Evolutionary conservation across 1,140 invertebrate genomes (phyloP).

Genomic region (Ceratina japonica): DNA sequence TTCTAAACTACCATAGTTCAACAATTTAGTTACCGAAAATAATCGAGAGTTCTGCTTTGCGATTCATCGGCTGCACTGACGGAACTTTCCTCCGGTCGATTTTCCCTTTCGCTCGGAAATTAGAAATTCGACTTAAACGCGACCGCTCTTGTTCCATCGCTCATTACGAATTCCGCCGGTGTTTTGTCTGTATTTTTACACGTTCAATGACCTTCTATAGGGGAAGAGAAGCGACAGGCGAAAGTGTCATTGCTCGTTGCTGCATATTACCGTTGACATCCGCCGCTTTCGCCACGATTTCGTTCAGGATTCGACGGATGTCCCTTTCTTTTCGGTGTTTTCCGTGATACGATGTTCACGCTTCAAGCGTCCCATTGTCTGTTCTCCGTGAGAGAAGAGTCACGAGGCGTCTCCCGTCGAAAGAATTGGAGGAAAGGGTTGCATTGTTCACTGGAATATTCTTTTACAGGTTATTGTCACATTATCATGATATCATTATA

Average conservation of each 20-base stretch:
- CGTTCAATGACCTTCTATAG: slow-evolving; percentile 59
- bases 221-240: slow-evolving; percentile 34
- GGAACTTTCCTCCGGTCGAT: slow-evolving; percentile 54
- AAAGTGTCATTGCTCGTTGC: slow-evolving; percentile 60
- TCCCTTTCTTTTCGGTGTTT: slow-evolving; percentile 4
- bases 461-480: background rate
- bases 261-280: slow-evolving; percentile 30
- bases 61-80: slow-evolving; percentile 30
- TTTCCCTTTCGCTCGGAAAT: slow-evolving; percentile 64
- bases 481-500: background rate
- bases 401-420: background rate
- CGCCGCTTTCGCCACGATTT: slow-evolving; percentile 55
- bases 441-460: background rate
- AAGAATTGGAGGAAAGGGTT: background rate
- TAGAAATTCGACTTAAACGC: slow-evolving; percentile 61
- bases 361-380: slow-evolving; percentile 3
- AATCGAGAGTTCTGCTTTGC: background rate
- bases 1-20: background rate
- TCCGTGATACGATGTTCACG: background rate
- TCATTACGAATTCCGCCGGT: slow-evolving; percentile 53
- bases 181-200: slow-evolving; percentile 58
- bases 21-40: too few relatives aligned
- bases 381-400: background rate
- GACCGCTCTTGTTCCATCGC: slow-evolving; percentile 43
- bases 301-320: slow-evolving; percentile 18